Conservation (phyloP, 2,113 vertebrate species). For the Phasianus colchicus region DNA sequence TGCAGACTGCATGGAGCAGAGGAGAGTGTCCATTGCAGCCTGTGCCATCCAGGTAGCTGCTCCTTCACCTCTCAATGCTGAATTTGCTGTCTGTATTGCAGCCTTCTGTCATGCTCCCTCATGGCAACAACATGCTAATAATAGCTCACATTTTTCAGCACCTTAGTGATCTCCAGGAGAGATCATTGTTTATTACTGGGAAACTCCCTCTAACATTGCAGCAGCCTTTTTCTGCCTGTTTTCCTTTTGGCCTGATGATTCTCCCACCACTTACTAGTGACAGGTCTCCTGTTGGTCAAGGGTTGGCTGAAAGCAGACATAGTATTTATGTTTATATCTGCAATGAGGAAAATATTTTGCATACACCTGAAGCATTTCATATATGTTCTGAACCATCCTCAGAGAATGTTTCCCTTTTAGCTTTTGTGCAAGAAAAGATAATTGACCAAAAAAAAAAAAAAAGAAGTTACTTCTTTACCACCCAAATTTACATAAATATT, state of each 20-base stretch:
- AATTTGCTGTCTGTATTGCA: not conserved
- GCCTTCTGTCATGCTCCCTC: not conserved
- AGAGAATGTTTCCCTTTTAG: not conserved
- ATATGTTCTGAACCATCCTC: not conserved
- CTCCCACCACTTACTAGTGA: not conserved
- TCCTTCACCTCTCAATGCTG: rapidly evolving
- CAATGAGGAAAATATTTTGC: not conserved
- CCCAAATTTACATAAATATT: not conserved
- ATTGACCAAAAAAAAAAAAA: rapidly evolving
- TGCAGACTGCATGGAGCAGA: rapidly evolving
- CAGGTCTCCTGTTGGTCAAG: rapidly evolving
- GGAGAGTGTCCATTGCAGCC: rapidly evolving
- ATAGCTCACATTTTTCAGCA: not conserved
- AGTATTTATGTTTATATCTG: not conserved
- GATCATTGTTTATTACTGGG: not conserved
- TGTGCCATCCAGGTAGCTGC: not conserved
- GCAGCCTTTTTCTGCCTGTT: not conserved
- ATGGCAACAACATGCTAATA: not conserved
- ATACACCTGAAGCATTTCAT: not conserved
- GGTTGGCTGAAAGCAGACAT: not conserved
- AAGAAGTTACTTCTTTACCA: not conserved
- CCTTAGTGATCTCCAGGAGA: not conserved
- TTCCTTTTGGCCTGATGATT: not conserved
- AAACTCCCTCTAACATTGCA: not conserved
- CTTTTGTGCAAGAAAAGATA: not conserved